Base-by-base conservation (phyloP, 2,888 invertebrate genomes). In the Andricus curvator region DNA sequence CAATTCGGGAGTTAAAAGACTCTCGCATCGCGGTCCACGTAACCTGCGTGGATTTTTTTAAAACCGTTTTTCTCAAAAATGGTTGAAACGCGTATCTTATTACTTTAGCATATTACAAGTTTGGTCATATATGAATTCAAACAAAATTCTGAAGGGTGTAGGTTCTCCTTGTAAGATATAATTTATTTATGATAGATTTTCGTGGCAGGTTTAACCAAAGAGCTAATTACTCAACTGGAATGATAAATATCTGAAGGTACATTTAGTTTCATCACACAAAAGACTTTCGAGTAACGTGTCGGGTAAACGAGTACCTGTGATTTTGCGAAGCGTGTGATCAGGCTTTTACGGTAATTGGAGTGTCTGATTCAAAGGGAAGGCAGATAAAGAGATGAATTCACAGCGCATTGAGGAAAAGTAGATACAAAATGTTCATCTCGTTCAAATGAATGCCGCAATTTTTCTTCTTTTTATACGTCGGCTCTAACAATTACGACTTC, bases 301-400 rank as follows among this genome's bases (percentile, higher is more conserved):
- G 29, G n/a, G 33, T 74, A 29, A 74, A n/a, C 74, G 51, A 60
- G 56, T 56, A 74, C 3, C 56, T 33, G 56, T 20, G 51, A 56
- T 74, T 74, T 74, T n/a, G n/a, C 74, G 74, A 74, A 33, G 20
- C 56, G 56, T 20, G 56, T 74, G 74, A 56, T 74, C 51, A 56
- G n/a, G 33, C 74, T 74, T 74, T 74, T n/a, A 74, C 74, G 56
- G 56, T 74, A 74, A 74, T 56, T 74, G 56, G 37, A 56, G 74
- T 74, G 33, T 48, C 68, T 56, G 29, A 74, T 56, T 74, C 74
- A 74, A 74, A 74, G 74, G 15, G 51, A 51, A 74, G 33, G 56
- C 15, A 67, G 67, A 51, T 56, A 56, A 74, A 74, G 74, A n/a
- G 74, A 56, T 33, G 29, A 74, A 74, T 74, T 74, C n/a, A 13